Evolutionary conservation across 2,888 invertebrate genomes (phyloP).

Genomic region (Frankliniella intonsa): DNA sequence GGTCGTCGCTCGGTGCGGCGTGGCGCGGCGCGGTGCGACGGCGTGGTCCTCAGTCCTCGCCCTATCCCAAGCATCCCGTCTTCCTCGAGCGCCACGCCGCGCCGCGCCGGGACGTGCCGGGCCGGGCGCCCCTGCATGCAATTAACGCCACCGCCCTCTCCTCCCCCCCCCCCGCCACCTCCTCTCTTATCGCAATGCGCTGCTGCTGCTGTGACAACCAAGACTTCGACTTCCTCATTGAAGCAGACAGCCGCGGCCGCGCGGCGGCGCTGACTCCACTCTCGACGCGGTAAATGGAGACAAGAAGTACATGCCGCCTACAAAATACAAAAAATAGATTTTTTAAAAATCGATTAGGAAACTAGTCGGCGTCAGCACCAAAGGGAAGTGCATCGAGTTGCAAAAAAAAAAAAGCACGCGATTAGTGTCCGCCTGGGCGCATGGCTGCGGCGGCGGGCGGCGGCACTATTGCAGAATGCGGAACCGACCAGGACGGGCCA

Average conservation of each 20-base stretch:
- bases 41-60: not conserved
- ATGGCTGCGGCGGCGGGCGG: not conserved
- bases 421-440: not conserved
- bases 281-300: too few species aligned
- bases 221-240: not conserved
- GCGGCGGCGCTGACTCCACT: too few species aligned
- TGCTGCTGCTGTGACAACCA: not conserved
- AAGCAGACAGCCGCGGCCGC: not conserved
- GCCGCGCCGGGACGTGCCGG: not conserved
- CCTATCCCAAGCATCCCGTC: not conserved
- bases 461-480: not conserved
- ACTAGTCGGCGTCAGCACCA: too few species aligned
- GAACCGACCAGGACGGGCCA: not conserved
- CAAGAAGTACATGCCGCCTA: too few species aligned
- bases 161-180: not conserved
- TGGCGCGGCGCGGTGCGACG: not conserved
- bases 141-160: not conserved
- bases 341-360: too few species aligned
- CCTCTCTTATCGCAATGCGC: conserved; percentile 2
- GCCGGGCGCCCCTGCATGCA: not conserved
- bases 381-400: too few species aligned
- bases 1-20: not conserved
- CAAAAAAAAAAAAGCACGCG: not conserved
- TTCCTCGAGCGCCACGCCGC: not conserved
- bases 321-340: too few species aligned